Conservation (phyloP, 1,140 invertebrate species). For the Ptiloglossa arizonensis region DNA sequence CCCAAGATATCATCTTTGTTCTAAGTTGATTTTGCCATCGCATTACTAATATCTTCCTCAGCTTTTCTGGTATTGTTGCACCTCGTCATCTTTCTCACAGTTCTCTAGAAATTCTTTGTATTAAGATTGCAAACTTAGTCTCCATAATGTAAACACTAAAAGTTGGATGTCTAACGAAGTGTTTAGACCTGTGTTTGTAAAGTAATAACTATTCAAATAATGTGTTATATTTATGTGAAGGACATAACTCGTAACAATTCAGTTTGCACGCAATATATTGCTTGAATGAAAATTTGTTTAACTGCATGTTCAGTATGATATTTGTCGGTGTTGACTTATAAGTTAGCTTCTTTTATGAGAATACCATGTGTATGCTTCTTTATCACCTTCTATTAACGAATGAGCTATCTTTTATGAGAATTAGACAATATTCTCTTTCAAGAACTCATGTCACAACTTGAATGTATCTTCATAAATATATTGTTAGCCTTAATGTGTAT, state of each 20-base stretch:
- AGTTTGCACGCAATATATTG: slow-evolving; percentile 25
- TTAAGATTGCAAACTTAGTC: background rate
- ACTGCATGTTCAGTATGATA: slow-evolving; percentile 23
- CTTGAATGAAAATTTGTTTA: slow-evolving; percentile 31
- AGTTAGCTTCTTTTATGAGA: background rate
- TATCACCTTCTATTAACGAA: background rate
- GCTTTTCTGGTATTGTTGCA: background rate
- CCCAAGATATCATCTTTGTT: slow-evolving; percentile 32
- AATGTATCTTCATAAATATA: slow-evolving; percentile 9
- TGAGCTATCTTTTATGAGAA: background rate
- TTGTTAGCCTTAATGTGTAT: slow-evolving; percentile 7
- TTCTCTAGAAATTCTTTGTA: background rate
- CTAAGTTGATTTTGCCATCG: background rate
- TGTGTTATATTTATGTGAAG: background rate
- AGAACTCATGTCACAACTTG: background rate
- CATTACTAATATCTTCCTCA: slow-evolving; percentile 3
- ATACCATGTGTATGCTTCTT: slow-evolving; percentile 3
- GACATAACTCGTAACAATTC: background rate
- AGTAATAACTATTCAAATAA: background rate
- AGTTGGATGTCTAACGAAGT: background rate
- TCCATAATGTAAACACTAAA: background rate
- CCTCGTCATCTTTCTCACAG: background rate
- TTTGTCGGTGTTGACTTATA: slow-evolving; percentile 20
- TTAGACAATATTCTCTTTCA: background rate
- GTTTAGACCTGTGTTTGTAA: slow-evolving; percentile 10